phyloP scores from a whole-genome alignment of 2,888 invertebrate species.

The Diarsia mendica region DNA sequence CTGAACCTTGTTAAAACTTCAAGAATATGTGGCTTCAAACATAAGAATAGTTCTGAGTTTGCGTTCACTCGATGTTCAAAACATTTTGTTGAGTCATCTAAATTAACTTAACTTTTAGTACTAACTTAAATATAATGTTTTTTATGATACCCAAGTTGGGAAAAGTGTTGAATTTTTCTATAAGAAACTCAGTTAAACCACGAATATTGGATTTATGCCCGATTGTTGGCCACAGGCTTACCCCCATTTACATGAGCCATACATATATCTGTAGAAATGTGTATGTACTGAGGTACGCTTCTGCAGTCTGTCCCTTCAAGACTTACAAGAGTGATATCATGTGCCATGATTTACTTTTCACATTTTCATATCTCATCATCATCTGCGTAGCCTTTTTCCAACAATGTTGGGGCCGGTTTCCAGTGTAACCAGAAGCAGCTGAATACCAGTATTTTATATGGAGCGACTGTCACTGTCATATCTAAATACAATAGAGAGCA shows the following conservation, averaged over 20 bases:
- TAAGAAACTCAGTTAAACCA: background rate
- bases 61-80: constrained; percentile 2
- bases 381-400: too few relatives aligned
- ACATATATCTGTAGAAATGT: background rate
- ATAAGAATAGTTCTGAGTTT: constrained; percentile 34
- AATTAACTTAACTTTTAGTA: constrained; percentile 10
- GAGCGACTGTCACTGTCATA: too few relatives aligned
- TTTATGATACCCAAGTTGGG: background rate
- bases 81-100: background rate
- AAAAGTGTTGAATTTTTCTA: background rate
- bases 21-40: constrained; percentile 20
- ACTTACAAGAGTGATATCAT: background rate
- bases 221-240: background rate
- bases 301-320: background rate
- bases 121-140: background rate
- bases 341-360: background rate
- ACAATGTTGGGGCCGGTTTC: too few relatives aligned
- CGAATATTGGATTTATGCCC: background rate
- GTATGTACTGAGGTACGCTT: background rate
- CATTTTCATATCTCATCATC: too few relatives aligned
- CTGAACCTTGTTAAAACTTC: constrained; percentile 40
- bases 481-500: too few relatives aligned
- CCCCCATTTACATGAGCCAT: background rate
- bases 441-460: too few relatives aligned
- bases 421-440: too few relatives aligned